Evolutionary conservation across 2,888 invertebrate species (phyloP), one percentile per base, ranked within the genome.

Genomic region (Ectropis crepuscularia): DNA sequence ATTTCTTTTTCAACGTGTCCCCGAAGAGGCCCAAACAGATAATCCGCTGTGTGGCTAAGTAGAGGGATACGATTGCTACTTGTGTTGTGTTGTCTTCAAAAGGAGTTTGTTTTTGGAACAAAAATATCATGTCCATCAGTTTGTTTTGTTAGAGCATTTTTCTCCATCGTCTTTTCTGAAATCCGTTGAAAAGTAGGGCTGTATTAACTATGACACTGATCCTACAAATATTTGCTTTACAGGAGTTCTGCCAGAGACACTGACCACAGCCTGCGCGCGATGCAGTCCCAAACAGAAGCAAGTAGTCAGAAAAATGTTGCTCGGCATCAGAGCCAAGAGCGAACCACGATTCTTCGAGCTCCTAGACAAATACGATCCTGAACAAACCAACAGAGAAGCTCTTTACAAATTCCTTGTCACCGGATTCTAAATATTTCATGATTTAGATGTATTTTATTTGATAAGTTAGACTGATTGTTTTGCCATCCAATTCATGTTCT

Each of bases 291-390:
- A 94, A 70, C 96, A 96, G 82, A 95, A 94, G 75, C 82, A 86
- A 51, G 94, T 95, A 6, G 90, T 92, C 1, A 82, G 90, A 65
- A 95, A 95, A 76, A 93, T 96, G 9, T 94, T 96, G 45, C 93
- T 94, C n/a, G 95, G 93, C 75, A 93, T 97, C 74, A 94, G 95
- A 67, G 94, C 95, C 16, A 94, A 96, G 73, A 96, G 95, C 76
- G 94, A 95, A 16, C 92, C 94, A 0, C 90, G 95, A 74, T 97
- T 96, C 94, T 89, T 94, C 6, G 93, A 94, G 64, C 89, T 97
- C 5, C 93, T 96, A 70, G 93, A 90, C 62, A 96, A 96, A 85
- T 97, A 95, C 82, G 97, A 97, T 82, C 95, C 95, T 0, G 93
- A 94, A 36, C 94, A 95, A 9, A 77, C 90, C 57, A 96, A 96